Evolutionary conservation across 23 tunicate genomes (phyloP).

Genomic region (Trididemnum clinides): DNA sequence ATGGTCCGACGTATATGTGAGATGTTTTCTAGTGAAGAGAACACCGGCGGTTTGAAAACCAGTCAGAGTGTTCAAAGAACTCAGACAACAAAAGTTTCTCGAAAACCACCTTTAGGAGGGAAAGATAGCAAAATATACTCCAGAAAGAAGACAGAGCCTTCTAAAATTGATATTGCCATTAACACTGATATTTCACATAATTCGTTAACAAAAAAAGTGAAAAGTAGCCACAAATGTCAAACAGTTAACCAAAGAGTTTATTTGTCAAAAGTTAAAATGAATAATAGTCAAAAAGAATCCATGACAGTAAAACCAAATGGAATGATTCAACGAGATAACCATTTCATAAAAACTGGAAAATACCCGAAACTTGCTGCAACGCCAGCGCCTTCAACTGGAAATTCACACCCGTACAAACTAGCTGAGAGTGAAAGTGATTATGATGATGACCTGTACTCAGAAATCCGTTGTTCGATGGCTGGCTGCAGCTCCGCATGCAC

Average conservation of each 20-base stretch:
- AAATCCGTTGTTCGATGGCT: too few relatives aligned
- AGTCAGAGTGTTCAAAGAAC: too few relatives aligned
- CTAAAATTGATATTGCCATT: neutral
- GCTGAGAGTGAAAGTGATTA: neutral
- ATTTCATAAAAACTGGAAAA: neutral
- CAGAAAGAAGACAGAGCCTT: neutral
- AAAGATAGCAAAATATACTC: too few relatives aligned
- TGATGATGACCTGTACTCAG: neutral
- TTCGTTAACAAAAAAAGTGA: neutral
- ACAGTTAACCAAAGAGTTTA: neutral
- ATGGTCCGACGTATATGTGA: constrained; percentile 8
- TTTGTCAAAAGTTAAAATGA: neutral
- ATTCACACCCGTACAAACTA: neutral
- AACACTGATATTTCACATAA: neutral
- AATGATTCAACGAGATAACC: neutral
- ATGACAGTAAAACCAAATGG: too few relatives aligned
- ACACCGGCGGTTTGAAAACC: too few relatives aligned
- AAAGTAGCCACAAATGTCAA: too few relatives aligned
- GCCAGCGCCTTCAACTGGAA: neutral
- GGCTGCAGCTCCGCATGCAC: too few relatives aligned
- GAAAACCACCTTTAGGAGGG: too few relatives aligned
- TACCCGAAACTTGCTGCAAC: neutral
- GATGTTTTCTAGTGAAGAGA: constrained; percentile 19
- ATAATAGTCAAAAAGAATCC: too few relatives aligned
- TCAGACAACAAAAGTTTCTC: too few relatives aligned